Evolutionary conservation across 2,888 invertebrate genomes (phyloP), one percentile per base, ranked within the genome.

Genomic region (Falcaria lacertinaria): DNA sequence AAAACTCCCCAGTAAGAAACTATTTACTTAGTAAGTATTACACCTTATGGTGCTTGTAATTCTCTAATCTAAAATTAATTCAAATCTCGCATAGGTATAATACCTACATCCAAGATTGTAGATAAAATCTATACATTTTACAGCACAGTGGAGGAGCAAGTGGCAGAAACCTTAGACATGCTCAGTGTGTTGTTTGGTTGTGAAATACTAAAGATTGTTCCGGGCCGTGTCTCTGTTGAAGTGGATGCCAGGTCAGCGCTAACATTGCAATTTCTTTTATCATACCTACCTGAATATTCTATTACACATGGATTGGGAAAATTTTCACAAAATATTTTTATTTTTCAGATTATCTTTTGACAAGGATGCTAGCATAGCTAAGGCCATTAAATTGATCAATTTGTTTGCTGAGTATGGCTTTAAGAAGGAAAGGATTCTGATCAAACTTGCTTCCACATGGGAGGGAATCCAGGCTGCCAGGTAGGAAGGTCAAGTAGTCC

Each of bases 361-460:
- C 76, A 97, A 94, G 61, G 94, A 97, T 53, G 96, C 92, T 1
- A 98, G 98, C 70, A 93, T 99, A 60, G 90, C 93, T 7, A 98
- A 98, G 76, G 99, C 98, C 2, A 91, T 93, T 43, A 95, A 95
- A 68, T 86, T 99, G 35, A 98, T 99, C 61, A 90, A 93, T 42
- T 88, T 98, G 69, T 99, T 99, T 83, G 93, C 96, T 66, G 95
- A 96, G 48, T 92, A 94, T 68, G 98, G 98, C 4, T 94, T 99
- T 42, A 89, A 91, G 48, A 98, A 97, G 74, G 97, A 99, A 13
- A 92, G 99, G 43, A 94, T 99, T 74, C 91, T 99, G 15, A 99
- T 99, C 56, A 99, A 99, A 84, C 90, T 99, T 54, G 98, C 98
- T 0, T 97, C 98, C 1, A 99, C 99, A 0, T 99, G 99, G 99